These are phyloP conservation scores for Muntiacus muntjak DNA, from an alignment of 2,113 vertebrate species.

Conservation along the genomic window DNA sequence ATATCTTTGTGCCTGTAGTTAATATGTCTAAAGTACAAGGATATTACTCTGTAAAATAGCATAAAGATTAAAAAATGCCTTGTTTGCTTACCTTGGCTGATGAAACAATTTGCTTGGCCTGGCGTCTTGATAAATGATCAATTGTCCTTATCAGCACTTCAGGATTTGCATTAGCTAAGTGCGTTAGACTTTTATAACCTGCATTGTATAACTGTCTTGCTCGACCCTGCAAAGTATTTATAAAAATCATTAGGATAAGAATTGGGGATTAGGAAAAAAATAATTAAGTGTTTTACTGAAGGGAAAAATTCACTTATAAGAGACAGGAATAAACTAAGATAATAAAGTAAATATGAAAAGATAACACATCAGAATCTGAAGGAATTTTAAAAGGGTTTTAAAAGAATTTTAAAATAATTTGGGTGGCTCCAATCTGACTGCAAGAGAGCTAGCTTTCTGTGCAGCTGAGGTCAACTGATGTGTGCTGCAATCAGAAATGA, in stretches of 20 bases:
- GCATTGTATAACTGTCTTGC: constrained; percentile 92
- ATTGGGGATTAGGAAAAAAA: neutral
- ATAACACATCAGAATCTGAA: neutral
- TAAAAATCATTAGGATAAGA: constrained; percentile 34
- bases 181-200: constrained; percentile 89
- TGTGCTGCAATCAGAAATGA: neutral
- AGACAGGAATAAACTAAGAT: neutral
- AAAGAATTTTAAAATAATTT: neutral
- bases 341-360: neutral
- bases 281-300: neutral
- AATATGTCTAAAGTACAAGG: neutral
- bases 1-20: neutral
- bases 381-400: neutral
- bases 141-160: constrained; percentile 82
- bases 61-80: neutral
- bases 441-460: neutral
- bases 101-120: constrained; percentile 90
- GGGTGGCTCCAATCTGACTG: neutral
- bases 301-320: neutral
- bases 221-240: constrained; percentile 82
- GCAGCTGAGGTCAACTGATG: neutral
- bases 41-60: neutral
- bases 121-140: constrained; percentile 86
- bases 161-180: constrained; percentile 91
- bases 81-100: constrained; percentile 89